A percentile compares a stretch with the other conserved stretches of the same genome.
phyloP scores from a whole-genome alignment of 2,888 invertebrate species.

The Proisotoma minuta region DNA sequence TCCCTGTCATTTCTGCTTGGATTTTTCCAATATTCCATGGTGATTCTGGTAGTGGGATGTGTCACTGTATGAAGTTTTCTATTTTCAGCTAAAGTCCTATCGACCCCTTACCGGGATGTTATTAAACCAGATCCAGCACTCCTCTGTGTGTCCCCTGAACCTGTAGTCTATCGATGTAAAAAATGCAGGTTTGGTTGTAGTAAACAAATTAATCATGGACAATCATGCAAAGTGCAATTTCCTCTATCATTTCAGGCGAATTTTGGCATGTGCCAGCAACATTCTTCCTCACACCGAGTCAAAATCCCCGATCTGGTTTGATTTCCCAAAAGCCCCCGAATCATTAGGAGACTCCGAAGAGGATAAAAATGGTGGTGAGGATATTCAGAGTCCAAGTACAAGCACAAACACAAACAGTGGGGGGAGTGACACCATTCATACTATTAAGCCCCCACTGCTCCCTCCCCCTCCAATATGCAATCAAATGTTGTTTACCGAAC shows the following conservation, averaged over 20 bases:
- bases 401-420: constrained; percentile 47
- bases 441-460: constrained; percentile 23
- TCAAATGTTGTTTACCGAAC: constrained; percentile 80
- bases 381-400: constrained; percentile 7
- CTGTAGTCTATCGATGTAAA: constrained; percentile 76
- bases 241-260: constrained; percentile 55
- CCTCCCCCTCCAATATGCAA: constrained; percentile 57
- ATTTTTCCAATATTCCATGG: too few species aligned
- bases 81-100: constrained; percentile 68
- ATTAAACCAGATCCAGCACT: constrained; percentile 75
- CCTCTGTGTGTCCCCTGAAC: constrained; percentile 70
- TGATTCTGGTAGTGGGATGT: too few species aligned
- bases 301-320: constrained; percentile 55
- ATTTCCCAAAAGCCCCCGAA: constrained; percentile 50
- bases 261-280: constrained; percentile 75
- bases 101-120: constrained; percentile 69
- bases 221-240: too few species aligned
- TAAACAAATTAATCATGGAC: too few species aligned
- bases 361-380: constrained; percentile 47
- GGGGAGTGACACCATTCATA: constrained; percentile 48
- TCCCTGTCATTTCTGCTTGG: too few species aligned
- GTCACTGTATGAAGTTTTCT: constrained; percentile 12
- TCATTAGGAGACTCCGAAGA: constrained; percentile 10
- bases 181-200: constrained; percentile 67
- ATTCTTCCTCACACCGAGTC: constrained; percentile 66